phyloP scores from a whole-genome alignment of 2,113 vertebrate genomes.

The Pyrgilauda ruficollis region DNA sequence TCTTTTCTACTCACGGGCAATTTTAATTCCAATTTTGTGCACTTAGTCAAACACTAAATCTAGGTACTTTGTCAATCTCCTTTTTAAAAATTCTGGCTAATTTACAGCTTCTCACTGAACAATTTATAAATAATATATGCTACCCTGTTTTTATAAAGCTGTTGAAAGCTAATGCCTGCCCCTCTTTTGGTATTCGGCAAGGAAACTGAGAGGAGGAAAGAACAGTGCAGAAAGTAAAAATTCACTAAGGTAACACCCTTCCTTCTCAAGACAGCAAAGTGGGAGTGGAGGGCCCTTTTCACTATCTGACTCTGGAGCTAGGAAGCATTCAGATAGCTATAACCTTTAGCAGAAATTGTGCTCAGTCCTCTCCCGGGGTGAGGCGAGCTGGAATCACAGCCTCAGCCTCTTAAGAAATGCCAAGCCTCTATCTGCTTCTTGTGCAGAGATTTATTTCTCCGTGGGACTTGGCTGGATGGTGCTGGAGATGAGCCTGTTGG shows the following conservation, averaged over 20 bases:
- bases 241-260: not conserved
- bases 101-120: not conserved
- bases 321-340: not conserved
- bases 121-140: not conserved
- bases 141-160: not conserved
- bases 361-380: not conserved
- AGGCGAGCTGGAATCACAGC: not conserved
- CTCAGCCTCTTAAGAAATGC: not conserved
- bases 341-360: not conserved
- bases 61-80: not conserved
- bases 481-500: not conserved
- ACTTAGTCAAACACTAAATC: not conserved
- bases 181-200: not conserved
- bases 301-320: not conserved
- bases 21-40: conserved; percentile 26
- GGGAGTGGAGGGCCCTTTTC: not conserved
- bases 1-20: not conserved
- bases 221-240: not conserved
- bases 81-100: not conserved
- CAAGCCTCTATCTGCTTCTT: not conserved
- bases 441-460: not conserved
- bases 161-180: not conserved
- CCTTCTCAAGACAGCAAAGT: not conserved
- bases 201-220: not conserved
- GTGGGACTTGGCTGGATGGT: not conserved